These are phyloP conservation scores for Tubulanus polymorphus DNA, from an alignment of 2,888 invertebrate species.

Conservation along the genomic window DNA sequence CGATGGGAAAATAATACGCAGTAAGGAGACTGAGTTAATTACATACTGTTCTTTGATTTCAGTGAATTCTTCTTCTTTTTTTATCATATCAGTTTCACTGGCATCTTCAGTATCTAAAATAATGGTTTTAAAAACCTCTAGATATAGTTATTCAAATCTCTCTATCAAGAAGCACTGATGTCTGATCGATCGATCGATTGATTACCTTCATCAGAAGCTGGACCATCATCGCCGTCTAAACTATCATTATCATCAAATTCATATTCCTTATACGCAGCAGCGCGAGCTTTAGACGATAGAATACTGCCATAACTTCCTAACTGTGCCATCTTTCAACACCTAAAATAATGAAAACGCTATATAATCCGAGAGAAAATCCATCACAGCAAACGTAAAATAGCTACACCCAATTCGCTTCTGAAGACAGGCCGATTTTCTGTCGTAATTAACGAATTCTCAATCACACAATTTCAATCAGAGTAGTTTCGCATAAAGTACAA, in stretches of 20 bases:
- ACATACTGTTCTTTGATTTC: slow-evolving; percentile 85
- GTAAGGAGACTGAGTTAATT: background rate
- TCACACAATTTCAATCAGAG: no score
- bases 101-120: slow-evolving; percentile 87
- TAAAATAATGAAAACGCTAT: no score
- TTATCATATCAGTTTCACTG: slow-evolving; percentile 87
- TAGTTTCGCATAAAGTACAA: no score
- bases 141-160: no score
- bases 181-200: background rate
- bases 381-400: no score
- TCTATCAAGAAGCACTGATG: no score
- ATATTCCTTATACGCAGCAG: slow-evolving; percentile 26
- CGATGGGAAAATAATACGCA: background rate
- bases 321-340: no score
- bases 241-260: slow-evolving; percentile 39
- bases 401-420: no score
- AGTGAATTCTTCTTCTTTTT: slow-evolving; percentile 67
- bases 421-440: no score
- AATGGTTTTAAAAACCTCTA: background rate
- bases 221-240: slow-evolving; percentile 36
- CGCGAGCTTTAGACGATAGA: background rate
- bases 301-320: no score
- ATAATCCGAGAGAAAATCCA: no score
- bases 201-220: slow-evolving; percentile 43
- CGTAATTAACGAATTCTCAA: no score